A percentile compares a stretch with the other conserved stretches of the same genome.
These are phyloP conservation scores for Amphipyra tragopoginis DNA, from an alignment of 2,888 invertebrate species.

Conservation along the genomic window DNA sequence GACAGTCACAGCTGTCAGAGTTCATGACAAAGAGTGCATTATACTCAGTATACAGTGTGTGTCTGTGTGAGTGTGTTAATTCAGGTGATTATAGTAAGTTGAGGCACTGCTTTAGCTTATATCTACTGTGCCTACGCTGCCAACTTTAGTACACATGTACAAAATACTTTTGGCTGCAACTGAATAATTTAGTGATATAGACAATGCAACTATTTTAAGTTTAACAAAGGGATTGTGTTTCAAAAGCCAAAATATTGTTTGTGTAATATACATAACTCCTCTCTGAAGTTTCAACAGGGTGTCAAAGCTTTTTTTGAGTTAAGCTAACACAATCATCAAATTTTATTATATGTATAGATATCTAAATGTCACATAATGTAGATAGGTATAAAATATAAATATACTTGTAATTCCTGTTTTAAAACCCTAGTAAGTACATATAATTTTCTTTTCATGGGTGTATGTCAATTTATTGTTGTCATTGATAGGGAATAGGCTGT, in stretches of 20 bases:
- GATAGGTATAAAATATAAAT: slow-evolving; percentile 38
- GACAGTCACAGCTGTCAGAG: too few relatives aligned
- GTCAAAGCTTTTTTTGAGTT: slow-evolving; percentile 16
- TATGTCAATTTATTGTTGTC: slow-evolving; percentile 44
- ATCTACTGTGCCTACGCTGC: slow-evolving; percentile 2
- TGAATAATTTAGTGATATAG: slow-evolving; percentile 15
- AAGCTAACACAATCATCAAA: slow-evolving; percentile 5
- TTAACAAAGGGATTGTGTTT: not conserved
- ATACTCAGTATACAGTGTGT: too few relatives aligned
- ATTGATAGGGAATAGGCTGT: slow-evolving; percentile 14
- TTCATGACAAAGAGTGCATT: too few relatives aligned
- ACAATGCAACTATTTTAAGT: slow-evolving; percentile 28
- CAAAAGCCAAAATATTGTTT: slow-evolving; percentile 9
- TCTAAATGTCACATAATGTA: slow-evolving; percentile 29
- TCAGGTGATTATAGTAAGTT: too few relatives aligned
- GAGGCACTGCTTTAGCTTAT: too few relatives aligned
- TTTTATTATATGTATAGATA: slow-evolving; percentile 16
- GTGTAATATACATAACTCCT: not conserved
- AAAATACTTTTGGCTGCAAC: slow-evolving; percentile 25
- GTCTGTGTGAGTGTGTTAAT: too few relatives aligned
- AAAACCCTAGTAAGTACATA: slow-evolving; percentile 3
- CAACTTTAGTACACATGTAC: slow-evolving; percentile 18
- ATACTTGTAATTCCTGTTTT: slow-evolving; percentile 28
- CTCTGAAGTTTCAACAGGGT: slow-evolving; percentile 25
- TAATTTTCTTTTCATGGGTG: not conserved